Evolutionary conservation across 2,113 vertebrate species (phyloP).

Genomic region (Arothron firmamentum): DNA sequence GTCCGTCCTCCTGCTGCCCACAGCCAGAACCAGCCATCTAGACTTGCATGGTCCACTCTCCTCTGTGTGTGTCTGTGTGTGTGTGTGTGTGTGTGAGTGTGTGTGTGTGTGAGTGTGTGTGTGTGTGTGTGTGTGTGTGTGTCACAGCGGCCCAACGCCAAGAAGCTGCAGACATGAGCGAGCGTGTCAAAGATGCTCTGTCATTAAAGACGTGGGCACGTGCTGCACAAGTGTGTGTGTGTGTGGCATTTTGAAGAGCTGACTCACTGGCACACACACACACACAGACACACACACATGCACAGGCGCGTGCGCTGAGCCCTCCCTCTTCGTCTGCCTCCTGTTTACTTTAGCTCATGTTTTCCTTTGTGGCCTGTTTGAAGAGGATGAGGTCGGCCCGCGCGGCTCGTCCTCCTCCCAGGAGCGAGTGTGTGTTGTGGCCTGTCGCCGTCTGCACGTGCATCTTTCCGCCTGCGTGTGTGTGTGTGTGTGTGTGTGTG

Average conservation of each 20-base stretch:
- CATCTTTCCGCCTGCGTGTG: neutral
- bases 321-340: slow-evolving; percentile 41
- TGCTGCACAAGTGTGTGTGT: slow-evolving; percentile 17
- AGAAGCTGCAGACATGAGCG: no score
- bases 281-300: slow-evolving; percentile 13
- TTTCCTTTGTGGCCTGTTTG: slow-evolving; percentile 57
- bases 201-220: slow-evolving; percentile 38
- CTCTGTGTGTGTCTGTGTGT: neutral
- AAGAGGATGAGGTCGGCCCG: slow-evolving; percentile 40
- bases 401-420: neutral
- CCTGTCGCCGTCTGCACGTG: slow-evolving; percentile 14
- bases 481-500: no score
- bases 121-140: no score
- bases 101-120: no score
- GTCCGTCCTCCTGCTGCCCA: slow-evolving; percentile 15
- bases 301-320: slow-evolving; percentile 16
- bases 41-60: no score
- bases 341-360: slow-evolving; percentile 59
- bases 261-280: slow-evolving; percentile 37
- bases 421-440: slow-evolving; percentile 40
- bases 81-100: slow-evolving; percentile 5
- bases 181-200: slow-evolving; percentile 14
- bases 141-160: no score
- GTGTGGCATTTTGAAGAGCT: slow-evolving; percentile 25
- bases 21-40: no score